A percentile compares a stretch with the other conserved stretches of the same genome.
Evolutionary conservation across 1,140 invertebrate genomes (phyloP).

Genomic region (Cecropterus lyciades): DNA sequence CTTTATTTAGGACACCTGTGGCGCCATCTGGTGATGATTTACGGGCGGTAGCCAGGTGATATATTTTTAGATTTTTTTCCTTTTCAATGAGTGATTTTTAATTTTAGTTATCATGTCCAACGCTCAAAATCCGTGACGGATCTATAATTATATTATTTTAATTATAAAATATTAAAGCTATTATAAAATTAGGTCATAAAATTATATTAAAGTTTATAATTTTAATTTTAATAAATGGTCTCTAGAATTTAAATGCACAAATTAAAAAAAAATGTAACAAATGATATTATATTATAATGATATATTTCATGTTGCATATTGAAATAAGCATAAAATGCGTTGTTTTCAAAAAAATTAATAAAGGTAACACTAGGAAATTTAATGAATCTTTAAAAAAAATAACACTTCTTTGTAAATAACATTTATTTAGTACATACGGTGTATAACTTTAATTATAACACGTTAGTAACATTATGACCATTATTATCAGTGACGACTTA

Average conservation of each 20-base stretch:
- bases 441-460: not conserved
- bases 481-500: too few species aligned
- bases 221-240: conserved; percentile 11
- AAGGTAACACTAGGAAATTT: not conserved
- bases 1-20: too few species aligned
- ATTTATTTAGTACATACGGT: not conserved
- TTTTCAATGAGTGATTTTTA: too few species aligned
- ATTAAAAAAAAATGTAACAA: conserved; percentile 11
- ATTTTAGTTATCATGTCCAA: too few species aligned
- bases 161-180: not conserved
- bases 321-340: conserved; percentile 26
- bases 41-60: too few species aligned
- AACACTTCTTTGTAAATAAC: conserved; percentile 17
- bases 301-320: conserved; percentile 24
- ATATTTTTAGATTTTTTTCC: too few species aligned
- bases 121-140: too few species aligned
- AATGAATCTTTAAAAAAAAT: not conserved
- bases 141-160: not conserved
- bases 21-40: too few species aligned
- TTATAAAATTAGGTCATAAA: not conserved
- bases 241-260: conserved; percentile 15
- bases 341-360: conserved; percentile 9
- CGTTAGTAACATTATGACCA: not conserved
- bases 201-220: conserved; percentile 9
- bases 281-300: conserved; percentile 11